Evolutionary conservation across 2,888 invertebrate genomes (phyloP).

Genomic region (Apocheima hispidaria): DNA sequence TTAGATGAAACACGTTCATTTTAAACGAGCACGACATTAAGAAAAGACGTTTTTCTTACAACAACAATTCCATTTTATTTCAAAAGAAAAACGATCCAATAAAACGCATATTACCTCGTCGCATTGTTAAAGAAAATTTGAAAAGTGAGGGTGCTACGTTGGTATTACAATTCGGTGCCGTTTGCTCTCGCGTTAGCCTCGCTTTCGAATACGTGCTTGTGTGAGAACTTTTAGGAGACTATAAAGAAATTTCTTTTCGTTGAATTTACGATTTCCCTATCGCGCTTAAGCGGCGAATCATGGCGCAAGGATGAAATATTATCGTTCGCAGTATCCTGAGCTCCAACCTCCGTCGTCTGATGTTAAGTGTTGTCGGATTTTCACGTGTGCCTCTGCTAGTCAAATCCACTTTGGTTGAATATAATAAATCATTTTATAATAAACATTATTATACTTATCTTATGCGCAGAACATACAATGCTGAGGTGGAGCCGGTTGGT

Average conservation of each 20-base stretch:
- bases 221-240: conserved; percentile 76
- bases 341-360: conserved; percentile 47
- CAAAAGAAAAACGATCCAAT: conserved; percentile 74
- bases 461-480: neutral
- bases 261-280: conserved; percentile 82
- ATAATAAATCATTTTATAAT: conserved; percentile 8
- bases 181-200: conserved; percentile 69
- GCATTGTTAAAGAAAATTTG: conserved; percentile 76
- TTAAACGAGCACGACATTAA: conserved; percentile 41
- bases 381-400: conserved; percentile 44
- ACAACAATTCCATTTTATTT: conserved; percentile 70
- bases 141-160: conserved; percentile 70
- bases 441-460: neutral
- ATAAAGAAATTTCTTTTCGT: conserved; percentile 79
- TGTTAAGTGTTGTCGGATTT: conserved; percentile 54
- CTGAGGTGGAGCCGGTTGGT: too few relatives aligned
- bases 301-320: conserved; percentile 78
- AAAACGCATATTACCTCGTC: conserved; percentile 76
- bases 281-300: conserved; percentile 80
- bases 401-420: conserved; percentile 29
- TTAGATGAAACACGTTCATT: conserved; percentile 40
- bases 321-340: conserved; percentile 61
- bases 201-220: conserved; percentile 72
- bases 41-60: conserved; percentile 56
- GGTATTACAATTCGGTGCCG: conserved; percentile 76